Percentiles rank a stretch among this genome's conserved stretches.
These are phyloP conservation scores for Zaprionus inermis DNA, from an alignment of 1,140 invertebrate genomes.

Conservation along the genomic window DNA sequence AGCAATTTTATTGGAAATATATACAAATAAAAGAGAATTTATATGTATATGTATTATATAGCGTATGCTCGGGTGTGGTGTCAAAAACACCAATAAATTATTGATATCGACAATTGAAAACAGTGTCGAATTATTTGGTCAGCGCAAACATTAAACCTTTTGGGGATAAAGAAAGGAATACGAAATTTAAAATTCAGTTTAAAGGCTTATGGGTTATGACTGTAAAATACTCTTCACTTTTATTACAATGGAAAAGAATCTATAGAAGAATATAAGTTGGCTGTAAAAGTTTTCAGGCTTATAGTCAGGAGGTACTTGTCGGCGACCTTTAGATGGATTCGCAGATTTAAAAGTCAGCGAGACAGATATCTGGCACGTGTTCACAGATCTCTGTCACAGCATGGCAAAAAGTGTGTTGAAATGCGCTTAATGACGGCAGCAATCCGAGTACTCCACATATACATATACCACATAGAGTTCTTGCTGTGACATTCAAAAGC, in stretches of 20 bases:
- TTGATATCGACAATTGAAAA: conserved; percentile 30
- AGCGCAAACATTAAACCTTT: conserved; percentile 53
- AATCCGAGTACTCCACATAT: background rate
- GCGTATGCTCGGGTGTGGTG: conserved; percentile 30
- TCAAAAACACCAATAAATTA: conserved; percentile 71
- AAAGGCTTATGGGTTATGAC: no score
- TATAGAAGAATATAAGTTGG: no score
- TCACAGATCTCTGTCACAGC: conserved; percentile 20
- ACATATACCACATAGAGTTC: conserved; percentile 24
- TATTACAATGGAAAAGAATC: no score
- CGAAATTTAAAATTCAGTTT: background rate
- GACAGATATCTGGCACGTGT: conserved; percentile 26
- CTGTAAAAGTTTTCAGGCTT: no score
- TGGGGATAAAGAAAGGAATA: conserved; percentile 16
- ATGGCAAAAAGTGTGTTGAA: conserved; percentile 56
- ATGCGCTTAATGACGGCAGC: conserved; percentile 66
- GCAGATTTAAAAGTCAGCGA: background rate
- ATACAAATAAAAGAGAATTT: background rate
- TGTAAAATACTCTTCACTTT: no score
- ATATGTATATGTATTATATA: conserved; percentile 28
- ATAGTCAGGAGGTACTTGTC: background rate
- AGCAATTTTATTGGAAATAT: conserved; percentile 47
- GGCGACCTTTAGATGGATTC: conserved; percentile 1
- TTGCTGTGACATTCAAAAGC: conserved; percentile 68
- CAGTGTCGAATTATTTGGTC: conserved; percentile 36